These are phyloP conservation scores for Petroica traversi DNA, from an alignment of 2,113 vertebrate species.

Conservation along the genomic window DNA sequence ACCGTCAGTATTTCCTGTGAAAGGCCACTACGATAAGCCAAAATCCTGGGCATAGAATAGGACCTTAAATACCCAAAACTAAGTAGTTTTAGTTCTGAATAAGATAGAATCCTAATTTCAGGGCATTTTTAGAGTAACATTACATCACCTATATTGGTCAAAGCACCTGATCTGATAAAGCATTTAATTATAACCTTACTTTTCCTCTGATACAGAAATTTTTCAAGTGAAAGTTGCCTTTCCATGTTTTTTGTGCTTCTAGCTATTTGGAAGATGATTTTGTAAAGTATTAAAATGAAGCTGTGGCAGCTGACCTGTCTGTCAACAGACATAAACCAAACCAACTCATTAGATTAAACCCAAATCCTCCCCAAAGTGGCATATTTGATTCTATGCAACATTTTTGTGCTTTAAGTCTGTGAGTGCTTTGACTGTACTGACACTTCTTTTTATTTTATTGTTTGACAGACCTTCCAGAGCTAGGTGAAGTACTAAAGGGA, in stretches of 20 bases:
- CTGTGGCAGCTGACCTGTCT: neutral
- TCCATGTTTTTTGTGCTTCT: neutral
- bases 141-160: neutral
- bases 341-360: neutral
- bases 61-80: neutral
- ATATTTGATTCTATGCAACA: constrained; percentile 50
- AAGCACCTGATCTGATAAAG: neutral
- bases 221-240: neutral
- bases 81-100: neutral
- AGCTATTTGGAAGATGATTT: constrained; percentile 26
- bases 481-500: neutral
- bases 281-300: constrained; percentile 2
- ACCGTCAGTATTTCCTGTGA: neutral
- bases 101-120: neutral
- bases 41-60: neutral
- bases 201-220: constrained; percentile 33
- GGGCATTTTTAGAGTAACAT: neutral
- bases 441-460: constrained; percentile 2
- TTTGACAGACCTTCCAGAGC: constrained; percentile 8
- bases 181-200: constrained; percentile 18
- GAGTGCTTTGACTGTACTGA: neutral
- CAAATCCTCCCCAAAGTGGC: neutral
- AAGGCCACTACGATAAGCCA: neutral
- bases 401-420: constrained; percentile 24
- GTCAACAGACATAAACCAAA: constrained; percentile 16